These are phyloP conservation scores for Acheta domesticus DNA, from an alignment of 2,888 invertebrate genomes.

Conservation along the genomic window DNA sequence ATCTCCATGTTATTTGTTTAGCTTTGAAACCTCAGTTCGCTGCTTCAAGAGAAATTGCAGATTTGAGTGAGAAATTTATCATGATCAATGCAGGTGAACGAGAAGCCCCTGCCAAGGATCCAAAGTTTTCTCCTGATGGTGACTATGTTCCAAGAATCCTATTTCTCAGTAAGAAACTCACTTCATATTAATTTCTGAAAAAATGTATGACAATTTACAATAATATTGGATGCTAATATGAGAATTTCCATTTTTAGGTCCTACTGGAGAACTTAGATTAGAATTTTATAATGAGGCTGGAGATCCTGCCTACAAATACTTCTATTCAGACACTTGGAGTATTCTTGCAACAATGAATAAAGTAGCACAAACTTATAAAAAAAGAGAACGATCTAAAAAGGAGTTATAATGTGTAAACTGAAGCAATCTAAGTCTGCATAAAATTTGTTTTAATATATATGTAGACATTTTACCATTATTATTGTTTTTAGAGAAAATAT, in stretches of 20 bases:
- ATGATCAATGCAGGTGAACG: conserved; percentile 65
- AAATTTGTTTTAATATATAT: too few species aligned
- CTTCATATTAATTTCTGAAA: conserved; percentile 12
- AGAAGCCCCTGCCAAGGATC: conserved; percentile 52
- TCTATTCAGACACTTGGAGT: conserved; percentile 46
- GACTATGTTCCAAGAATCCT: conserved; percentile 65
- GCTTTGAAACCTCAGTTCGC: conserved; percentile 61
- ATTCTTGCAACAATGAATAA: conserved; percentile 41
- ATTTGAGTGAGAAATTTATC: conserved; percentile 58
- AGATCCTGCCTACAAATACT: conserved; percentile 57
- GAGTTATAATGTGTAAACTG: conserved; percentile 28
- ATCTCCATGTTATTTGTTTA: conserved; percentile 37
- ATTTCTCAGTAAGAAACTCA: conserved; percentile 51
- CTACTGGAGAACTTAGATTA: conserved; percentile 54
- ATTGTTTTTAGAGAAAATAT: too few species aligned
- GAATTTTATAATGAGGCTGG: conserved; percentile 59
- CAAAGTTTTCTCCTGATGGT: conserved; percentile 60
- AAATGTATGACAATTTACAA: conserved; percentile 22
- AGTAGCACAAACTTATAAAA: conserved; percentile 23
- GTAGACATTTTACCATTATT: too few species aligned
- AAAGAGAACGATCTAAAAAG: conserved; percentile 12
- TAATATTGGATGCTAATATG: conserved; percentile 12
- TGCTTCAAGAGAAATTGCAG: conserved; percentile 54
- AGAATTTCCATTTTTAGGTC: conserved; percentile 43
- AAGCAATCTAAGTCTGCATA: too few species aligned